phyloP scores from a whole-genome alignment of 2,113 vertebrate species.

The Strix uralensis region DNA sequence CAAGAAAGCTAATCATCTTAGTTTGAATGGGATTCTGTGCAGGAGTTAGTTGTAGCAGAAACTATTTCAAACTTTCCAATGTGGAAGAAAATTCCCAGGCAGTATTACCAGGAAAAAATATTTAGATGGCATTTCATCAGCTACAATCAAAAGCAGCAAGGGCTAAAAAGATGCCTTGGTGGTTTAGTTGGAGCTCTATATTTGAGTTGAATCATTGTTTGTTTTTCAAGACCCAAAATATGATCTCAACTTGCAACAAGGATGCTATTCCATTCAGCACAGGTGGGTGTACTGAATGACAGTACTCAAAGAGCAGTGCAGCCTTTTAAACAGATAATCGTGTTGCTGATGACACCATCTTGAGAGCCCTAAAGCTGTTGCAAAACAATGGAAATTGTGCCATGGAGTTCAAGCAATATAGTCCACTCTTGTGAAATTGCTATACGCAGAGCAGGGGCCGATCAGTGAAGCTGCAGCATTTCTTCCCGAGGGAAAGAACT shows the following conservation, averaged over 20 bases:
- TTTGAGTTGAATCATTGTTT: neutral
- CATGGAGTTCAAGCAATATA: neutral
- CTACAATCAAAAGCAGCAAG: neutral
- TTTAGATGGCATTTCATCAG: neutral
- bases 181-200: neutral
- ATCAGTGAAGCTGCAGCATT: neutral
- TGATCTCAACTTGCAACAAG: neutral
- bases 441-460: neutral
- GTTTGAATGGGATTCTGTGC: neutral
- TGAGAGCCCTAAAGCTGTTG: slow-evolving; percentile 3
- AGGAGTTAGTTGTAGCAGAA: neutral
- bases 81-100: neutral
- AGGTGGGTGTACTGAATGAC: neutral
- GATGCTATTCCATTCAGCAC: neutral
- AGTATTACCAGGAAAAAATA: neutral
- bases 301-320: neutral
- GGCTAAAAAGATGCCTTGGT: neutral
- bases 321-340: neutral
- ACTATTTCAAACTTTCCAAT: neutral
- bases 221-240: neutral
- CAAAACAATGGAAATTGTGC: slow-evolving; percentile 24
- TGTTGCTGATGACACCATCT: slow-evolving; percentile 7
- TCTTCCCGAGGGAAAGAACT: slow-evolving; percentile 4
- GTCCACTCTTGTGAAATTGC: slow-evolving; percentile 14
- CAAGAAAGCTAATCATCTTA: neutral